phyloP scores from a whole-genome alignment of 2,113 vertebrate species.

The Ptychochromis oligacanthus region DNA sequence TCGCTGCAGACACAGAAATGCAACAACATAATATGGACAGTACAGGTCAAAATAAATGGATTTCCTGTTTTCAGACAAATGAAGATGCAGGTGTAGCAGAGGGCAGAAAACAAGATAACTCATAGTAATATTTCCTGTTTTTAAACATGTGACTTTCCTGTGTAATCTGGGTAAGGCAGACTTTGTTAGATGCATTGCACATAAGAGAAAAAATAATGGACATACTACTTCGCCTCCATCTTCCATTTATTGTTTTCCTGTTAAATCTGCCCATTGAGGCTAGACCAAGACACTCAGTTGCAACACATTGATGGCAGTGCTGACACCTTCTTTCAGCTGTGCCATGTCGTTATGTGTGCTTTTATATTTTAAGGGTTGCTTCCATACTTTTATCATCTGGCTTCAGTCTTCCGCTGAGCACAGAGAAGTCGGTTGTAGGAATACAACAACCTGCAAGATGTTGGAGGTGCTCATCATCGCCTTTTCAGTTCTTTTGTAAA shows the following conservation, averaged over 20 bases:
- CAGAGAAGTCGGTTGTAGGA: background rate
- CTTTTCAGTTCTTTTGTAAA: background rate
- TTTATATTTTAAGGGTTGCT: background rate
- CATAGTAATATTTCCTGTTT: background rate
- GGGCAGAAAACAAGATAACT: background rate
- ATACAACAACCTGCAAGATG: background rate
- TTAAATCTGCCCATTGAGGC: background rate
- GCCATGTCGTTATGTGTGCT: accelerated
- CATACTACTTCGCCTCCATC: background rate
- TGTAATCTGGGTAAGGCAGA: background rate
- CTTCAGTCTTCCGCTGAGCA: background rate
- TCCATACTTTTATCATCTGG: no score
- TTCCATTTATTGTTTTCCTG: background rate
- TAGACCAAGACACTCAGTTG: background rate
- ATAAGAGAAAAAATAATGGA: background rate
- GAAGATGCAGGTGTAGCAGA: background rate
- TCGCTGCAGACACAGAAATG: background rate
- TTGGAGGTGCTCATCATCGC: background rate
- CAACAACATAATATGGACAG: background rate
- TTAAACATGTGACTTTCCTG: background rate
- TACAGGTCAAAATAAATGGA: background rate
- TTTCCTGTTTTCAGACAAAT: background rate
- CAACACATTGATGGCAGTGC: background rate
- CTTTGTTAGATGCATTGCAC: background rate
- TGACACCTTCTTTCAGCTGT: background rate